Evolutionary conservation across 1,140 invertebrate genomes (phyloP).

Genomic region (Formica exsecta): DNA sequence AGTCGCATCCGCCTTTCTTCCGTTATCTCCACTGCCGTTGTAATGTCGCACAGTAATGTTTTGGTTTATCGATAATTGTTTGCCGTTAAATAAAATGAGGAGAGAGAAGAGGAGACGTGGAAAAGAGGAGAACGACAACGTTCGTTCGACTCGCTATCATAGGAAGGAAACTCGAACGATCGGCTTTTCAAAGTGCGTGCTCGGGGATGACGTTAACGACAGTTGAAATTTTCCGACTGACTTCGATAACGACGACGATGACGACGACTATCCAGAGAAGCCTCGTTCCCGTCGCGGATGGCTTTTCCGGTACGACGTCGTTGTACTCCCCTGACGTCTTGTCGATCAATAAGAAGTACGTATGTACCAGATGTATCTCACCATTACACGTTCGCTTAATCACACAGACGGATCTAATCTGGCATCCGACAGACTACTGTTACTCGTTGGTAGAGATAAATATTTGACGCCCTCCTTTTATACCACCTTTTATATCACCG

Average conservation of each 20-base stretch:
- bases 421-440: not conserved
- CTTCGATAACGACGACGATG: slow-evolving; percentile 24
- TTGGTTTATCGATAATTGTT: slow-evolving; percentile 51
- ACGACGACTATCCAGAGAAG: not conserved
- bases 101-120: not conserved
- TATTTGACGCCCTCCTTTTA: slow-evolving; percentile 39
- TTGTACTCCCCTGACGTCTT: slow-evolving; percentile 18
- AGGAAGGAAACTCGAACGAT: slow-evolving; percentile 28
- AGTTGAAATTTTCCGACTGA: slow-evolving; percentile 44
- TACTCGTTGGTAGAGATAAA: slow-evolving; percentile 48
- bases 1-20: not conserved
- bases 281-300: not conserved
- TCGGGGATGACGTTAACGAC: slow-evolving; percentile 41
- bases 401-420: slow-evolving; percentile 12
- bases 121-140: no score
- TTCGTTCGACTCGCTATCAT: slow-evolving; percentile 21
- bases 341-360: slow-evolving; percentile 55
- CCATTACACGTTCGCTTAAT: slow-evolving; percentile 34
- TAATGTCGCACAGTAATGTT: not conserved
- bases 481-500: not conserved
- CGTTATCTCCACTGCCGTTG: slow-evolving; percentile 45
- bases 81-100: slow-evolving; percentile 15
- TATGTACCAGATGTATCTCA: slow-evolving; percentile 11
- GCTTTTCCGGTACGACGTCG: slow-evolving; percentile 21
- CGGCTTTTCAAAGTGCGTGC: slow-evolving; percentile 59